Evolutionary conservation across 2,113 vertebrate species (phyloP), one percentile per base, ranked within the genome.

Genomic region (Otolemur garnettii): DNA sequence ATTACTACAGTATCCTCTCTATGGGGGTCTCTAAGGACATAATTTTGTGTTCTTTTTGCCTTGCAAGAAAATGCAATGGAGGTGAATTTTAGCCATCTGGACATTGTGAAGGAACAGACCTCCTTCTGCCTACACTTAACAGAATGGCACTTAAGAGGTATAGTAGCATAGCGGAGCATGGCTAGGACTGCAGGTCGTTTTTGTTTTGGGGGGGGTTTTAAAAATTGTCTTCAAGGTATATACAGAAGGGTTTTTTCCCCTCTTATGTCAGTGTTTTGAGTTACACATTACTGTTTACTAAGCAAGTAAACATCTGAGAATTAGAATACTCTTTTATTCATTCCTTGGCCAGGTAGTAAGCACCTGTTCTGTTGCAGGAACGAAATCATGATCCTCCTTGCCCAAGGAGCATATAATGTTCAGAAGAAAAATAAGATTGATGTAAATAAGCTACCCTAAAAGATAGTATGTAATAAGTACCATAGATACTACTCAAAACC

Each of bases 61-160:
- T 95, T 53, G 35, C 42, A 96, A 96, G 91, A 97, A 97, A 95
- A 81, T 96, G 68, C 91, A 94, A 33, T 83, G 71, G 81, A 96
- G 62, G 68, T 89, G 53, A 86, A 89, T 96, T 96, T 95, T 78
- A 91, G 74, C 62, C 82, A 86, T 83, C 93, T 96, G 86, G 95
- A 90, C 50, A 79, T 82, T 62, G 19, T 79, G 78, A 96, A 80
- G 75, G 74, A 83, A 53, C 53, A 94, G 74, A 96, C 22, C 89
- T 96, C 82, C 42, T 90, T 91, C 74, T 96, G 78, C 75, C 64
- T 82, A 35, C 35, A 85, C 89, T 87, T 90, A 96, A 80, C 80
- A 95, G 71, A 92, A 45, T 62, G 68, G 55, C 81, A 92, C 28
- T 87, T 28, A 26, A 87, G 91, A 87, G 60, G 38, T 30, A 38